These are phyloP conservation scores for Antigone vipio DNA, from an alignment of 2,113 vertebrate species.

Conservation along the genomic window DNA sequence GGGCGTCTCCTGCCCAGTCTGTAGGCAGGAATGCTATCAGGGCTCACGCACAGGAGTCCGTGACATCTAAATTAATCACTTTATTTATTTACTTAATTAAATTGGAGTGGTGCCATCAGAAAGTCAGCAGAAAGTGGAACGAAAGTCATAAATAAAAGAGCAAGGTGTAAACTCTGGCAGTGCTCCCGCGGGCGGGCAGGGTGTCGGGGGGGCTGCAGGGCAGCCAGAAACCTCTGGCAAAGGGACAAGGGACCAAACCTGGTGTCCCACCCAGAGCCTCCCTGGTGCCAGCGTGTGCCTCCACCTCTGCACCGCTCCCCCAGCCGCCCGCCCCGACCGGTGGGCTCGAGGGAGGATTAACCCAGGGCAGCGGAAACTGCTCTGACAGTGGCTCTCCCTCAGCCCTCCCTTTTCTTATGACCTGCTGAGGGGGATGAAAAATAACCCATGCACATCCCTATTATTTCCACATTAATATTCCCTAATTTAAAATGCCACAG, in stretches of 20 bases:
- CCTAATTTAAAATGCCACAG: slow-evolving; percentile 3
- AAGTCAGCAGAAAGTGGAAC: not conserved
- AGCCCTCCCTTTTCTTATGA: not conserved
- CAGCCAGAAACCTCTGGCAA: not conserved
- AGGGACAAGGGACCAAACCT: not conserved
- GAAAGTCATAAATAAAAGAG: not conserved
- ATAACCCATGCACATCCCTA: not conserved
- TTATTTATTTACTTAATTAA: slow-evolving; percentile 34
- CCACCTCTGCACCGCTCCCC: not conserved
- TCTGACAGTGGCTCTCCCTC: not conserved
- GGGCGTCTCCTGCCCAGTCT: not conserved
- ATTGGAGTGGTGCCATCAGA: not conserved
- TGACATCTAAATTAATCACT: not conserved
- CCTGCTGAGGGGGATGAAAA: not conserved
- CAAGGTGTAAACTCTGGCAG: not conserved
- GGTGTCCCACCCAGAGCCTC: not conserved
- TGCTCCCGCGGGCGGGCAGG: fast-evolving
- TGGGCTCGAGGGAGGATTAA: not conserved
- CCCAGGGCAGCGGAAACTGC: not conserved
- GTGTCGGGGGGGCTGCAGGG: not conserved
- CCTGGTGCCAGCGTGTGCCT: not conserved
- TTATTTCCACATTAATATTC: slow-evolving; percentile 1
- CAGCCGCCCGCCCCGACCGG: fast-evolving
- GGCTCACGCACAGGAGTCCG: not conserved
- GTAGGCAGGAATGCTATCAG: not conserved